Evolutionary conservation across 1,140 invertebrate genomes (phyloP).

Genomic region (Bradysia coprophila): DNA sequence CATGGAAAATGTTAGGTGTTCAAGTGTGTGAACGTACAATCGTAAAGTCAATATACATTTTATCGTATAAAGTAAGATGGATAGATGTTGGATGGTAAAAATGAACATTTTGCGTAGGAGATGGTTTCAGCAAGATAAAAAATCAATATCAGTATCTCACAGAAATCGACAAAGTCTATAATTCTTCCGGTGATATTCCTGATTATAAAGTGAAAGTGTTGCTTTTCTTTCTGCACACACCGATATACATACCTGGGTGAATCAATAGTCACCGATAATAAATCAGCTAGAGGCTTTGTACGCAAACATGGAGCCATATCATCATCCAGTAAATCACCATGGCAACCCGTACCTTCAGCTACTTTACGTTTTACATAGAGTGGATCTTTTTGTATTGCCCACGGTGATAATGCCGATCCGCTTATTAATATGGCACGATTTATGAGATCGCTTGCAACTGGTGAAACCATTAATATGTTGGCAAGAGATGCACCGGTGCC

Average conservation of each 20-base stretch:
- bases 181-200: too few species aligned
- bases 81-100: too few species aligned
- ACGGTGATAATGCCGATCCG: conserved; percentile 86
- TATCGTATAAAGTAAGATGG: too few species aligned
- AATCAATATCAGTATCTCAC: too few species aligned
- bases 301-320: conserved; percentile 71
- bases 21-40: too few species aligned
- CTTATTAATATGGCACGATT: conserved; percentile 81
- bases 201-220: too few species aligned
- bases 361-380: conserved; percentile 59
- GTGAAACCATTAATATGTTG: conserved; percentile 86
- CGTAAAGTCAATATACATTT: too few species aligned
- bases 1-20: too few species aligned
- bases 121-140: too few species aligned
- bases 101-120: too few species aligned
- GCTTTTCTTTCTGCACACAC: too few species aligned
- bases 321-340: conserved; percentile 54
- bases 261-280: conserved; percentile 51
- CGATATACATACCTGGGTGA: conserved; percentile 52
- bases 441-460: conserved; percentile 78
- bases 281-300: conserved; percentile 45
- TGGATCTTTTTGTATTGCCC: conserved; percentile 82
- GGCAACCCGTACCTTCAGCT: conserved; percentile 56
- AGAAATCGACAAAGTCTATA: too few species aligned
- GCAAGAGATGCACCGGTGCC: conserved; percentile 75